These are phyloP conservation scores for Adelges cooleyi DNA, from an alignment of 1,140 invertebrate species.

Conservation along the genomic window DNA sequence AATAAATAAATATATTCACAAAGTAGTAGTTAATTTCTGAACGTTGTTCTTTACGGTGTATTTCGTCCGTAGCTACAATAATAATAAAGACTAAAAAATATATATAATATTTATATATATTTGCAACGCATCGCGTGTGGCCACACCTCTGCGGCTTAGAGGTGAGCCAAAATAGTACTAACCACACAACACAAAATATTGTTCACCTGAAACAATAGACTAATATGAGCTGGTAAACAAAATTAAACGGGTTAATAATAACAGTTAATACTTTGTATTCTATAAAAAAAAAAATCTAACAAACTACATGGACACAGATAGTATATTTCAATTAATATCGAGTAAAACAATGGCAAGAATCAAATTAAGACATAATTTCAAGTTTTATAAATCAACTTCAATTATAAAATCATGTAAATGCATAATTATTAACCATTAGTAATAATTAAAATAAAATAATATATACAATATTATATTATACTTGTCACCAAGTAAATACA, in stretches of 20 bases:
- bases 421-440: no score
- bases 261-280: no score
- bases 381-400: no score
- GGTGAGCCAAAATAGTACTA: background rate
- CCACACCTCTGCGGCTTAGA: background rate
- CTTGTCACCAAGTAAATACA: no score
- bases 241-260: background rate
- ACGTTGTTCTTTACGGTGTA: slow-evolving; percentile 22
- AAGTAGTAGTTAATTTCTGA: slow-evolving; percentile 26
- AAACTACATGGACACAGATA: no score
- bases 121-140: background rate
- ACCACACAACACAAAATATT: slow-evolving; percentile 24
- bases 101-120: background rate
- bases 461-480: no score
- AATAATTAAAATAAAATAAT: no score
- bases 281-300: no score
- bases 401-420: no score
- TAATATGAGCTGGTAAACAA: background rate
- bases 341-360: no score
- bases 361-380: no score
- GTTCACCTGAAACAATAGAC: slow-evolving; percentile 28
- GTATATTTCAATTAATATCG: no score
- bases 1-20: slow-evolving; percentile 15
- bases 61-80: slow-evolving; percentile 13
- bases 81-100: slow-evolving; percentile 13